Percentiles rank a stretch among this genome's conserved stretches.
Evolutionary conservation across 2,797 vertebrate species (phyloP).

Genomic region (Garrulus glandarius): DNA sequence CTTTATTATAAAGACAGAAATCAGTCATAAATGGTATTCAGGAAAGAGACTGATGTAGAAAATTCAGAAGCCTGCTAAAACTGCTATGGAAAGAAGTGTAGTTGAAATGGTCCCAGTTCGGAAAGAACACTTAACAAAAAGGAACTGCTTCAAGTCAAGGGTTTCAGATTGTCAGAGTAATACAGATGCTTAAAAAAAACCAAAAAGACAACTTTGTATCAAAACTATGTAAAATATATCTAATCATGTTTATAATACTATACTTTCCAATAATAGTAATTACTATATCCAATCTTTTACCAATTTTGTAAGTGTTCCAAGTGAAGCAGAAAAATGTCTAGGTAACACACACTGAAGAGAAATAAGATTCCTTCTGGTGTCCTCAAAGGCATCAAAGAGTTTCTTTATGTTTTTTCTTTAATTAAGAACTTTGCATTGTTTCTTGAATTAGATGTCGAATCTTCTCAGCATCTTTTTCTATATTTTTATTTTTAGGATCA

Average conservation of each 20-base stretch:
- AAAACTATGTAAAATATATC: not conserved
- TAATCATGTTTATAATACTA: not conserved
- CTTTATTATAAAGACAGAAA: not conserved
- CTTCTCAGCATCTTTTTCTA: conserved; percentile 83
- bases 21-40: not conserved
- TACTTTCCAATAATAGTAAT: not conserved
- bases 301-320: not conserved
- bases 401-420: not conserved
- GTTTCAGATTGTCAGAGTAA: not conserved
- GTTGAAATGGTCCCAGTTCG: not conserved
- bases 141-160: not conserved
- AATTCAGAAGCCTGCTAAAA: not conserved
- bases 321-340: not conserved
- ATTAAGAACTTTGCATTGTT: conserved; percentile 22
- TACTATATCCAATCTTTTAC: not conserved
- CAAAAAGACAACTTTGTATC: not conserved
- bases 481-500: conserved; percentile 76
- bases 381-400: not conserved
- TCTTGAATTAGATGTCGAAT: conserved; percentile 86
- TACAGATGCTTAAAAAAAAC: not conserved
- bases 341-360: not conserved
- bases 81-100: not conserved
- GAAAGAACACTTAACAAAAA: not conserved
- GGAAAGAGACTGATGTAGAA: not conserved
- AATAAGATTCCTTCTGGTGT: not conserved